Conservation (phyloP, 2,797 vertebrate species). For the Lacerta agilis region DNA sequence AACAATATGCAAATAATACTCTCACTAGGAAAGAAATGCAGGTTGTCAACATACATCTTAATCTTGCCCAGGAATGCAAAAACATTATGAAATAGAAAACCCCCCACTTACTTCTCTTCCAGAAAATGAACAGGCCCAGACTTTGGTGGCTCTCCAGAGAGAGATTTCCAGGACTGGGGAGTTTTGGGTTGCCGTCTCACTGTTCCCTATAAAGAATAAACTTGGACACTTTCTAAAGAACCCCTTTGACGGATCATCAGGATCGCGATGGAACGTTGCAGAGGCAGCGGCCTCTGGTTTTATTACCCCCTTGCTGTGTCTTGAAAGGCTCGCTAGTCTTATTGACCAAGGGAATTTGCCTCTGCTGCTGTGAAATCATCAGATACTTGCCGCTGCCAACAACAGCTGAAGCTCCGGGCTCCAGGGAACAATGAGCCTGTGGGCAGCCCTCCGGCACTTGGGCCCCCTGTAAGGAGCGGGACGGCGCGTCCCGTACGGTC, state of each 20-base stretch:
- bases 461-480: not conserved
- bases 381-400: not conserved
- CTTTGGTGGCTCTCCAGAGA: not conserved
- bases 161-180: not conserved
- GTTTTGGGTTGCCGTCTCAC: too few relatives aligned
- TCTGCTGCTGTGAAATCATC: not conserved
- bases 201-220: not conserved
- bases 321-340: not conserved
- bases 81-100: not conserved
- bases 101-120: not conserved
- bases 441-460: not conserved
- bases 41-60: not conserved
- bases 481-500: not conserved
- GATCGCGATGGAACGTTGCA: not conserved
- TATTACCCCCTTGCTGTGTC: accelerated
- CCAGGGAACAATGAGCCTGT: not conserved
- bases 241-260: too few relatives aligned
- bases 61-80: not conserved
- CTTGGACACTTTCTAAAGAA: not conserved
- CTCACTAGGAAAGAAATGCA: not conserved
- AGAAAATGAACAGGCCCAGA: not conserved
- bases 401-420: not conserved
- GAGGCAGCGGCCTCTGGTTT: too few relatives aligned
- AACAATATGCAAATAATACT: not conserved
- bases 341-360: not conserved